Percentiles rank a stretch among this genome's conserved stretches.
Evolutionary conservation across 2,888 invertebrate genomes (phyloP).

Genomic region (Arctia plantaginis): DNA sequence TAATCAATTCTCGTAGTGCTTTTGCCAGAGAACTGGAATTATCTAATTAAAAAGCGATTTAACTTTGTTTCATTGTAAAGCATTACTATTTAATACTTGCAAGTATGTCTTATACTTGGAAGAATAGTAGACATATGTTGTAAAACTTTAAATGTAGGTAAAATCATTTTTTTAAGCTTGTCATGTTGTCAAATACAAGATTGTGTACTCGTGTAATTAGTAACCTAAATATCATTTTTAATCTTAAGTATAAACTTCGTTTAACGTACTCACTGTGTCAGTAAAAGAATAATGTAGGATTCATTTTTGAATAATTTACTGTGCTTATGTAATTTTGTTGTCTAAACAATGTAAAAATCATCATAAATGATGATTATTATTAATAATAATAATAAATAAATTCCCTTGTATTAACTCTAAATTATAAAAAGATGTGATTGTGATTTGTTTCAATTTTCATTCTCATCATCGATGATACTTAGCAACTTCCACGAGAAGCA

Average conservation of each 20-base stretch:
- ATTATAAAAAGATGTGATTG: not conserved
- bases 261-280: not conserved
- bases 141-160: too few relatives aligned
- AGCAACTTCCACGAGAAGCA: not conserved
- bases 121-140: not conserved
- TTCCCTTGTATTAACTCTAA: not conserved
- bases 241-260: not conserved
- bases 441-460: not conserved
- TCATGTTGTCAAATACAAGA: not conserved
- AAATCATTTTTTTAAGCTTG: not conserved
- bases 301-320: too few relatives aligned
- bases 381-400: not conserved
- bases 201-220: not conserved
- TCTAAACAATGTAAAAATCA: too few relatives aligned
- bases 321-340: too few relatives aligned
- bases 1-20: not conserved
- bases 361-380: too few relatives aligned
- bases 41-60: too few relatives aligned
- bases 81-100: too few relatives aligned
- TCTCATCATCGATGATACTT: slow-evolving; percentile 7
- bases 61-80: too few relatives aligned
- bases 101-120: too few relatives aligned
- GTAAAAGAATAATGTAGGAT: too few relatives aligned
- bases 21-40: too few relatives aligned
- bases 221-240: not conserved